A percentile compares a stretch with the other conserved stretches of the same genome.
Evolutionary conservation across 2,113 vertebrate species (phyloP).

Genomic region (Tyrannus savana): DNA sequence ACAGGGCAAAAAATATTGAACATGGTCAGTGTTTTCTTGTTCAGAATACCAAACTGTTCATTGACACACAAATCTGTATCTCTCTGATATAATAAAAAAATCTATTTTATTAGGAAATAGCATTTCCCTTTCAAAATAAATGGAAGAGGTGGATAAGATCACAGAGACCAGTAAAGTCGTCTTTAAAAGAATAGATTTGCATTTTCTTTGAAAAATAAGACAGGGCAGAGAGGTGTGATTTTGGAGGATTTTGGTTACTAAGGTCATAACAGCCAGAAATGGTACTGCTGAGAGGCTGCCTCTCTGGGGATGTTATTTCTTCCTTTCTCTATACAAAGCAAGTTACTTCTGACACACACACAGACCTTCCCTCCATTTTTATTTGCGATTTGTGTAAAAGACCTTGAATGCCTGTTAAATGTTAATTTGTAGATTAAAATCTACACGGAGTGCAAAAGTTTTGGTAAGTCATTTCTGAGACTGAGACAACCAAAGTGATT

Average conservation of each 20-base stretch:
- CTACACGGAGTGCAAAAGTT: background rate
- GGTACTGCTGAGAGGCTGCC: background rate
- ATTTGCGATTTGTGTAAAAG: background rate
- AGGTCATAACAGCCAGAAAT: background rate
- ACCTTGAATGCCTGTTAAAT: background rate
- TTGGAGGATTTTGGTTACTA: background rate
- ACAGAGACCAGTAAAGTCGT: background rate
- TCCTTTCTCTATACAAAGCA: background rate
- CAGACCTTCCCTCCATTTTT: background rate
- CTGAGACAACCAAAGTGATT: background rate
- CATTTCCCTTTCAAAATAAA: background rate
- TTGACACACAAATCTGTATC: background rate
- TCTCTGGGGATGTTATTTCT: background rate
- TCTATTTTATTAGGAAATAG: background rate
- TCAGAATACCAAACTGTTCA: background rate
- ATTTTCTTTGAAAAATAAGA: background rate
- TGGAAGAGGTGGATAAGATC: accelerated
- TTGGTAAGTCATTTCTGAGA: background rate
- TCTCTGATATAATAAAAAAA: background rate
- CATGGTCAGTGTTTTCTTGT: background rate
- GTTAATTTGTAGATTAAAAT: background rate
- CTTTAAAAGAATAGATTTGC: background rate
- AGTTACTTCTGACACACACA: background rate
- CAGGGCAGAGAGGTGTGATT: background rate
- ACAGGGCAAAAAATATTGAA: background rate